Percentiles rank a stretch among this genome's conserved stretches.
Evolutionary conservation across 2,113 vertebrate species (phyloP).

Genomic region (Triplophysa siluroides): DNA sequence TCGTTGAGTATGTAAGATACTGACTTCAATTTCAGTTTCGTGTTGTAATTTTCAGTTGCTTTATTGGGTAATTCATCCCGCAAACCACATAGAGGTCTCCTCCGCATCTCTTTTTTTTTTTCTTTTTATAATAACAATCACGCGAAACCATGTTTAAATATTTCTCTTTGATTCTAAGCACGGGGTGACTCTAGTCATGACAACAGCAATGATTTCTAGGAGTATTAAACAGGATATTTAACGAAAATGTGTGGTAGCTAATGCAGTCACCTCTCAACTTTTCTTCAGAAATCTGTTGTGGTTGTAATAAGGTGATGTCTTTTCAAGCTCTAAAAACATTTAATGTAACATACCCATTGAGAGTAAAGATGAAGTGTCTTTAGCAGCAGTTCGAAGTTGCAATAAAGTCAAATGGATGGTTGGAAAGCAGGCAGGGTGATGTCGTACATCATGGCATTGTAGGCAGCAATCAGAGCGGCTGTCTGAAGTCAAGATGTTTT

Average conservation of each 20-base stretch:
- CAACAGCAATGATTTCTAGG: no score
- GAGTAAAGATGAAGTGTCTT: not conserved
- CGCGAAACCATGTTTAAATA: no score
- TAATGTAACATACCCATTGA: slow-evolving; percentile 3
- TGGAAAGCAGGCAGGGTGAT: not conserved
- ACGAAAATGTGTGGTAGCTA: not conserved
- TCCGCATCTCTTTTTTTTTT: not conserved
- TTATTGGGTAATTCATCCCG: not conserved
- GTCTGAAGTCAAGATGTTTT: slow-evolving; percentile 33
- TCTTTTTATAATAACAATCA: not conserved
- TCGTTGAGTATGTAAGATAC: not conserved
- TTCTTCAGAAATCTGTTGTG: slow-evolving; percentile 11
- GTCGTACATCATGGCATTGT: slow-evolving; percentile 12
- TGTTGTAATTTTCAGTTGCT: not conserved
- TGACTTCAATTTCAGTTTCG: not conserved
- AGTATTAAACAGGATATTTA: not conserved
- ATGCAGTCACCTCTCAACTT: not conserved
- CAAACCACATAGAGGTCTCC: not conserved
- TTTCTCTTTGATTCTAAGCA: no score
- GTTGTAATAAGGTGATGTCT: slow-evolving; percentile 1
- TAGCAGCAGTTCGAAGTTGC: not conserved
- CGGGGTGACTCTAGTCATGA: no score
- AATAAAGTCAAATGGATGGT: slow-evolving; percentile 26
- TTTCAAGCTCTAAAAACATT: not conserved
- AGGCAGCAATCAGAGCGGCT: not conserved